Evolutionary conservation across 2,797 vertebrate species (phyloP).

Genomic region (Trachurus trachurus): DNA sequence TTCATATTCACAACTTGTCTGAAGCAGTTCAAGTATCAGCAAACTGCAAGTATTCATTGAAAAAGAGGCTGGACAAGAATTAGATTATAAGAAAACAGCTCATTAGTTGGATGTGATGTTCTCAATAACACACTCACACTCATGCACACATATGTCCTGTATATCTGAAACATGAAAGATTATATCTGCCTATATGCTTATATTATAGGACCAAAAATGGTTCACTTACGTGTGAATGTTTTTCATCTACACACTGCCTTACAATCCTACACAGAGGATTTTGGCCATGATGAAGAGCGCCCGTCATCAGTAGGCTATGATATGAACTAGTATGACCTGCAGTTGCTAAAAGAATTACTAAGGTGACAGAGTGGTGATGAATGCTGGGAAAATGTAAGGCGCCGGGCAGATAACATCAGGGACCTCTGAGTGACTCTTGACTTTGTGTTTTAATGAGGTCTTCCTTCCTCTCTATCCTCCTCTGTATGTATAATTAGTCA

Average conservation of each 20-base stretch:
- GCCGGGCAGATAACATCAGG: slow-evolving; percentile 47
- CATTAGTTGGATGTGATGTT: neutral
- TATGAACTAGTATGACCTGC: neutral
- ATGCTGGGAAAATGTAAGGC: slow-evolving; percentile 33
- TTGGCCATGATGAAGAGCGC: too few species aligned
- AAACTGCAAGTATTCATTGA: neutral
- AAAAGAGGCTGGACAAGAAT: neutral
- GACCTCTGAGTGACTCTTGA: slow-evolving; percentile 46
- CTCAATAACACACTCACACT: slow-evolving; percentile 4
- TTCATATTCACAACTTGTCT: slow-evolving; percentile 1
- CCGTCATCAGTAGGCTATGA: neutral
- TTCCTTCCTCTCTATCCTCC: slow-evolving; percentile 59
- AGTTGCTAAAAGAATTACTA: neutral
- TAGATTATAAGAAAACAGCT: neutral
- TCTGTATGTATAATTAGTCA: slow-evolving; percentile 56
- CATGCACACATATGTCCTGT: neutral
- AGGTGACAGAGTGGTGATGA: slow-evolving; percentile 7
- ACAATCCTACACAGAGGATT: neutral
- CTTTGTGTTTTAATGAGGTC: slow-evolving; percentile 51
- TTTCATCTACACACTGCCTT: too few species aligned
- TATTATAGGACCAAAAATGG: too few species aligned
- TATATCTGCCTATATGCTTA: too few species aligned
- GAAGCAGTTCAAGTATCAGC: slow-evolving; percentile 1
- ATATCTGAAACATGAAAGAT: neutral
- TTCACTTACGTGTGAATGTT: too few species aligned